Conservation (phyloP, 2,113 vertebrate genomes). For the Puffinus mauretanicus region DNA sequence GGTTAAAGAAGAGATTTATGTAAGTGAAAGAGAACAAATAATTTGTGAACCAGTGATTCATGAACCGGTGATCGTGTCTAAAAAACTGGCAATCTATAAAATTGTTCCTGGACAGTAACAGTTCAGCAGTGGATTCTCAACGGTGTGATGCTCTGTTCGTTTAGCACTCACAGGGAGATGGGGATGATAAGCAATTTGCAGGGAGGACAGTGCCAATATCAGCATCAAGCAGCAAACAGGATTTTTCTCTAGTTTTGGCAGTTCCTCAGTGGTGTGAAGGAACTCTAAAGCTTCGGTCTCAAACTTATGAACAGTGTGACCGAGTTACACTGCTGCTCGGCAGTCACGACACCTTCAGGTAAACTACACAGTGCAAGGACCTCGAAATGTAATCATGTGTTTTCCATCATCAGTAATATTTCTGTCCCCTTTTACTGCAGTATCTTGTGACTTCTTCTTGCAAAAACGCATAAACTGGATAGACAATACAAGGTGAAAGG, state of each 20-base stretch:
- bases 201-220: not conserved
- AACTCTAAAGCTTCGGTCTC: not conserved
- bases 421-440: not conserved
- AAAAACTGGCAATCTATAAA: not conserved
- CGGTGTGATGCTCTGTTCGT: not conserved
- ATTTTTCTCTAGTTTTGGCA: not conserved
- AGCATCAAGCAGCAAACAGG: not conserved
- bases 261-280: not conserved
- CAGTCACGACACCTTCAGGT: not conserved
- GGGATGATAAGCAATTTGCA: not conserved
- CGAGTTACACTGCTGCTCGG: not conserved
- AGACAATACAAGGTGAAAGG: not conserved
- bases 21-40: not conserved
- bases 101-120: not conserved
- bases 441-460: not conserved
- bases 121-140: not conserved
- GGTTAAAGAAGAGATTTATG: not conserved
- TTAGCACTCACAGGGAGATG: not conserved
- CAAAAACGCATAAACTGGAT: not conserved
- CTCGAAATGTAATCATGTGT: not conserved
- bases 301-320: not conserved
- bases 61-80: not conserved
- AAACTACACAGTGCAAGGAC: not conserved
- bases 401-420: not conserved
- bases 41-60: not conserved